A percentile compares a stretch with the other conserved stretches of the same genome.
Evolutionary conservation across 2,888 invertebrate genomes (phyloP).

Genomic region (Microchrysa polita): DNA sequence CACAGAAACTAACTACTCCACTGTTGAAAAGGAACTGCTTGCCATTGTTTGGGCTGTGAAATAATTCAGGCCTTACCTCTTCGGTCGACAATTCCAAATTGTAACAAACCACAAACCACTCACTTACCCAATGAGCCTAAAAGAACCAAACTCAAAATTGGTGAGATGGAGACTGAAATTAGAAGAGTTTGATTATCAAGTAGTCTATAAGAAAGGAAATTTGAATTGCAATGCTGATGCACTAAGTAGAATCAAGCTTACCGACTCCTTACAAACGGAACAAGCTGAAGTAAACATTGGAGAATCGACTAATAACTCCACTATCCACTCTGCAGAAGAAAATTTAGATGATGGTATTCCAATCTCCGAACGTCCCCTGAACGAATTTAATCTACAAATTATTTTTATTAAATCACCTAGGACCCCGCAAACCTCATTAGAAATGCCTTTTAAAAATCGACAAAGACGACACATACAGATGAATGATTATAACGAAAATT

Average conservation of each 20-base stretch:
- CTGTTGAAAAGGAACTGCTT: slow-evolving; percentile 58
- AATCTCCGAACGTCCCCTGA: slow-evolving; percentile 7
- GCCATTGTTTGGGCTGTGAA: slow-evolving; percentile 57
- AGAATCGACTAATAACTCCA: not conserved
- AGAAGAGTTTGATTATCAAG: slow-evolving; percentile 54
- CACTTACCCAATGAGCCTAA: slow-evolving; percentile 58
- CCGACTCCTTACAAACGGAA: not conserved
- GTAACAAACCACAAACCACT: slow-evolving; percentile 61
- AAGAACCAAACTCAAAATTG: slow-evolving; percentile 59
- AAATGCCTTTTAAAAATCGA: not conserved
- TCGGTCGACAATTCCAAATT: slow-evolving; percentile 58
- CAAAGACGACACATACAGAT: not conserved
- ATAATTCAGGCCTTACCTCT: slow-evolving; percentile 58
- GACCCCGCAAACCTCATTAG: not conserved
- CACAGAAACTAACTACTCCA: slow-evolving; percentile 53
- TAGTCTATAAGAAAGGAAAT: slow-evolving; percentile 46
- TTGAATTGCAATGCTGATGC: slow-evolving; percentile 48
- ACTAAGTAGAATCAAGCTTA: slow-evolving; percentile 31
- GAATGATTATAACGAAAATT: not conserved
- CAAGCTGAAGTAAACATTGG: not conserved
- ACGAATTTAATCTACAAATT: slow-evolving; percentile 7
- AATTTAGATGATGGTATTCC: not conserved
- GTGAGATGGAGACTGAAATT: slow-evolving; percentile 58
- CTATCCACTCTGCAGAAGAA: slow-evolving; percentile 16
- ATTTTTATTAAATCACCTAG: not conserved